Evolutionary conservation across 2,888 invertebrate species (phyloP).

Genomic region (Teleiodes luculella): DNA sequence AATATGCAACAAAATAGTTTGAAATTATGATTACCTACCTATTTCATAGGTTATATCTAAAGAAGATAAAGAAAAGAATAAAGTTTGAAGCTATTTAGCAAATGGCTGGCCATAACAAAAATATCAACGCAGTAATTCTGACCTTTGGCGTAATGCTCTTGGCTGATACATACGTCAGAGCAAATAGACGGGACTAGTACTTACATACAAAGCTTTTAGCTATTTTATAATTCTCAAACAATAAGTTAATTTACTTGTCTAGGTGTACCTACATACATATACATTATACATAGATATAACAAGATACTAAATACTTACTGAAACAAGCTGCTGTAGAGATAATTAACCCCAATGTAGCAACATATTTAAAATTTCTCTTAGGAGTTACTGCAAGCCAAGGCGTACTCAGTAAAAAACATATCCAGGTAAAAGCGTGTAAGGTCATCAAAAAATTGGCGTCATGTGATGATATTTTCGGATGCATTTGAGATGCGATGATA

Average conservation of each 20-base stretch:
- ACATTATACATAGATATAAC: too few relatives aligned
- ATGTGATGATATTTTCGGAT: slow-evolving; percentile 54
- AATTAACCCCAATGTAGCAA: slow-evolving; percentile 51
- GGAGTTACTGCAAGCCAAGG: slow-evolving; percentile 68
- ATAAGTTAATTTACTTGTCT: too few relatives aligned
- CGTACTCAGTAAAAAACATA: slow-evolving; percentile 63
- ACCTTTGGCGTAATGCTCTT: too few relatives aligned
- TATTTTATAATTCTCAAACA: too few relatives aligned
- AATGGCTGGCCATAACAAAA: too few relatives aligned
- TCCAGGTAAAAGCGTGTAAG: slow-evolving; percentile 68
- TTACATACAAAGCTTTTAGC: too few relatives aligned
- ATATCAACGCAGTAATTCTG: too few relatives aligned
- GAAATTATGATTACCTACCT: background rate
- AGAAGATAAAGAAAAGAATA: too few relatives aligned
- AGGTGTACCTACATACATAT: too few relatives aligned
- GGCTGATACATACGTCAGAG: too few relatives aligned
- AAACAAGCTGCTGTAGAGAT: slow-evolving; percentile 58
- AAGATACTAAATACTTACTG: slow-evolving; percentile 42
- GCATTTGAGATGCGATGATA: slow-evolving; percentile 55
- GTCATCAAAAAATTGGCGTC: slow-evolving; percentile 67
- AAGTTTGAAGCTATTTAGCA: too few relatives aligned
- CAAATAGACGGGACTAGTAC: too few relatives aligned
- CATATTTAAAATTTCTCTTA: slow-evolving; percentile 67
- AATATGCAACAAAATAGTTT: background rate
- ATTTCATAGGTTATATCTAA: background rate